phyloP scores from a whole-genome alignment of 2,888 invertebrate species.

The Dichetophora obliterata region DNA sequence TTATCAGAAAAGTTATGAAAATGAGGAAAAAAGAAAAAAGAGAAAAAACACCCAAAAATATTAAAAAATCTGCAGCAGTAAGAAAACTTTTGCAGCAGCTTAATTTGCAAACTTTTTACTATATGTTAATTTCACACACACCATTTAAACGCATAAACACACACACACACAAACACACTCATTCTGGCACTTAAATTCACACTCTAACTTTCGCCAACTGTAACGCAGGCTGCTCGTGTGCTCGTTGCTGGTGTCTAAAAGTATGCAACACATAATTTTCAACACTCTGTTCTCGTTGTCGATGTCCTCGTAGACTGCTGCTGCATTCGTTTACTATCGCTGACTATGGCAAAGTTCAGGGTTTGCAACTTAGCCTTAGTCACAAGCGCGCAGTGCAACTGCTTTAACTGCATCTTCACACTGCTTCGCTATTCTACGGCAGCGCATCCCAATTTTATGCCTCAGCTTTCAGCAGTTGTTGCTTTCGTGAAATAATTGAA shows the following conservation, averaged over 20 bases:
- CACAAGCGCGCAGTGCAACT: too few relatives aligned
- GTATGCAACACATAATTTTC: neutral
- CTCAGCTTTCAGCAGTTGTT: too few relatives aligned
- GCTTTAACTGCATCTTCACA: too few relatives aligned
- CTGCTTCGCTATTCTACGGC: too few relatives aligned
- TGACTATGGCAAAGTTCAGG: too few relatives aligned
- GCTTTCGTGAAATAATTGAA: too few relatives aligned
- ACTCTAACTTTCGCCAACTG: neutral
- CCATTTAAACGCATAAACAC: neutral
- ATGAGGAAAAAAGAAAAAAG: neutral
- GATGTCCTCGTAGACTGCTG: too few relatives aligned
- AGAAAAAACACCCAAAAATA: too few relatives aligned
- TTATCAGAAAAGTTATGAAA: neutral
- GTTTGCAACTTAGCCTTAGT: too few relatives aligned
- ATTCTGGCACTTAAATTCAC: neutral
- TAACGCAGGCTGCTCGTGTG: neutral
- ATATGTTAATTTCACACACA: conserved; percentile 20
- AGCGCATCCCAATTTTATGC: too few relatives aligned
- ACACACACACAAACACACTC: neutral
- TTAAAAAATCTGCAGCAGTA: neutral
- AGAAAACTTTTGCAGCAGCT: conserved; percentile 16
- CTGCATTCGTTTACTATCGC: too few relatives aligned
- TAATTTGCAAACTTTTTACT: conserved; percentile 41
- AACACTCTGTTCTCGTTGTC: neutral
- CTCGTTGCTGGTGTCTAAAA: neutral